phyloP scores from a whole-genome alignment of 2,113 vertebrate genomes.

The Pyrgilauda ruficollis region DNA sequence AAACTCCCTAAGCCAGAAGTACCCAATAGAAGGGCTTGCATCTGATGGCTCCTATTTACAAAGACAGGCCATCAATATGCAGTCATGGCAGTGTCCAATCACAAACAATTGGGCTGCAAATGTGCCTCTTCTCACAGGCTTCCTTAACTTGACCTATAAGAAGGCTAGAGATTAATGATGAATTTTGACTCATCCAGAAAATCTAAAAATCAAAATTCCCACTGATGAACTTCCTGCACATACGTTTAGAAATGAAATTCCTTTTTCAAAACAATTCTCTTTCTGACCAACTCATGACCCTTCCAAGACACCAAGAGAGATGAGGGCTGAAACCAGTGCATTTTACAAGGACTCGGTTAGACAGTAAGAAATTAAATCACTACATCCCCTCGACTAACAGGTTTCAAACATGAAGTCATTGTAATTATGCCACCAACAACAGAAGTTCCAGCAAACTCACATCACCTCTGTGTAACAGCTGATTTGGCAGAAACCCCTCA shows the following conservation, averaged over 20 bases:
- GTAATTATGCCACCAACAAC: not conserved
- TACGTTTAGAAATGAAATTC: accelerated
- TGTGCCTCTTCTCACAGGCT: not conserved
- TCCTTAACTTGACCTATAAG: not conserved
- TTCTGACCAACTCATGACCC: not conserved
- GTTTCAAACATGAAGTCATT: not conserved
- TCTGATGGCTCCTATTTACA: not conserved
- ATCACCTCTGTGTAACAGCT: not conserved
- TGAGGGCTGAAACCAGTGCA: not conserved
- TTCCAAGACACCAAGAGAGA: not conserved
- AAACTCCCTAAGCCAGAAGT: not conserved
- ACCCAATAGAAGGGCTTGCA: not conserved
- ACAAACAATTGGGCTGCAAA: not conserved
- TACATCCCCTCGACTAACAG: not conserved
- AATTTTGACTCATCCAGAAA: not conserved
- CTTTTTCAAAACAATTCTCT: not conserved
- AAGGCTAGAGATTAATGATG: not conserved
- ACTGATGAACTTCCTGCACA: not conserved
- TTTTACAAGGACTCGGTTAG: not conserved
- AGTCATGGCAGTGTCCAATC: accelerated
- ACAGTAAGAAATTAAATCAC: not conserved
- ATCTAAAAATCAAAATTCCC: not conserved
- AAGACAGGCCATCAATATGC: not conserved
- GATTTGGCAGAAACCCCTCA: not conserved
- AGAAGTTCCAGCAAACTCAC: not conserved